Conservation (phyloP, 2,888 invertebrate species). For the Quadriops clusia region DNA sequence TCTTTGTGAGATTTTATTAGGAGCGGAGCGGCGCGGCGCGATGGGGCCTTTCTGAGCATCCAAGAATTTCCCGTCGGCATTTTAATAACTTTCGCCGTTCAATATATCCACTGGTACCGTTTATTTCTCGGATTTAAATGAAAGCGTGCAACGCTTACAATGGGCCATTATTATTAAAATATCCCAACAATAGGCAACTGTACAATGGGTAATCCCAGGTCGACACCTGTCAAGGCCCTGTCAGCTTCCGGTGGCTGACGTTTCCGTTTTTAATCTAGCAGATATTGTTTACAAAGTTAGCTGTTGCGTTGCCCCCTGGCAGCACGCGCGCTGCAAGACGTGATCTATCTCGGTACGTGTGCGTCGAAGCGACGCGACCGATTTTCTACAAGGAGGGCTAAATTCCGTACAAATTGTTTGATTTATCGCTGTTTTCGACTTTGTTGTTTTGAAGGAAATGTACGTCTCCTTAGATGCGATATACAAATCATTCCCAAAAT, state of each 20-base stretch:
- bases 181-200: no score
- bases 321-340: conserved; percentile 24
- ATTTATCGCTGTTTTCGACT: conserved; percentile 28
- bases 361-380: conserved; percentile 24
- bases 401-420: conserved; percentile 29
- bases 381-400: conserved; percentile 25
- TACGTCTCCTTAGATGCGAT: conserved; percentile 19
- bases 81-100: no score
- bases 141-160: no score
- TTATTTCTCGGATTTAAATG: no score
- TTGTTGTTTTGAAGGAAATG: conserved; percentile 23
- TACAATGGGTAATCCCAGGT: conserved; percentile 19
- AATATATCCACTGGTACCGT: no score
- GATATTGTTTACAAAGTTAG: conserved; percentile 31
- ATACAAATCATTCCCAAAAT: conserved; percentile 18
- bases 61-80: no score
- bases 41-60: no score
- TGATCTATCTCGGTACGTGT: conserved; percentile 26
- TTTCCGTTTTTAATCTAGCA: conserved; percentile 34
- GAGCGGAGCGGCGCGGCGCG: no score
- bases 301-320: conserved; percentile 27
- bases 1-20: no score
- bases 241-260: conserved; percentile 28
- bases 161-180: no score
- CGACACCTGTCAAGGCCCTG: conserved; percentile 30